These are phyloP conservation scores for Drosophila helvetica DNA, from an alignment of 2,888 invertebrate species.

Conservation along the genomic window DNA sequence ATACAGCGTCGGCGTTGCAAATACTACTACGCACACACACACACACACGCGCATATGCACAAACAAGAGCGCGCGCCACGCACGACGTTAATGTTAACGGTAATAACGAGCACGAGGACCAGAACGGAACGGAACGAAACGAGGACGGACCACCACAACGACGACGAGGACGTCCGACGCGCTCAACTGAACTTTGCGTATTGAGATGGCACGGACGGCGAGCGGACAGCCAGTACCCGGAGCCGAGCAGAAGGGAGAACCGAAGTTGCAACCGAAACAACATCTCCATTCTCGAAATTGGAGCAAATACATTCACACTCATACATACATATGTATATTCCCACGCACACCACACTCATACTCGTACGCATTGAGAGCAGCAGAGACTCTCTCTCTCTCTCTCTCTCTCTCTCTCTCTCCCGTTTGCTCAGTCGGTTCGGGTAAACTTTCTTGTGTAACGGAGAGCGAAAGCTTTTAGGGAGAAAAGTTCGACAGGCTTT, in stretches of 20 bases:
- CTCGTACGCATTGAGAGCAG: not conserved
- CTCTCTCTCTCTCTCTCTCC: conserved; percentile 44
- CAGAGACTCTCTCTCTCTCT: not conserved
- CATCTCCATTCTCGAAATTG: conserved; percentile 53
- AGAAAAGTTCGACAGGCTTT: conserved; percentile 58
- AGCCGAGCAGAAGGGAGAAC: conserved; percentile 43
- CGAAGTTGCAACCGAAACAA: conserved; percentile 41
- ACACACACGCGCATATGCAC: conserved; percentile 12
- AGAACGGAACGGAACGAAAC: conserved; percentile 29
- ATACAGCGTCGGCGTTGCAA: conserved; percentile 53
- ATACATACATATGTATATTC: no score
- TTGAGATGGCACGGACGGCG: conserved; percentile 69
- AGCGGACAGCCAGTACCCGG: conserved; percentile 24
- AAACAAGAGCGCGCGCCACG: conserved; percentile 53
- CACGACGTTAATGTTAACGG: conserved; percentile 54
- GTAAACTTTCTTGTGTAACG: conserved; percentile 58
- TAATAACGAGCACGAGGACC: conserved; percentile 41
- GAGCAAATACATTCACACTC: conserved; percentile 66
- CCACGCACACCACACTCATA: conserved; percentile 20
- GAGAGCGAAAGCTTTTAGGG: conserved; percentile 73
- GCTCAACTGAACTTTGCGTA: conserved; percentile 81
- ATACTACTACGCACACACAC: conserved; percentile 68
- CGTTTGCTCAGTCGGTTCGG: conserved; percentile 7
- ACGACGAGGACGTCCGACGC: conserved; percentile 73
- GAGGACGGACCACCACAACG: conserved; percentile 46